Conservation (phyloP, 2,113 vertebrate genomes). For the Prochilodus magdalenae region DNA sequence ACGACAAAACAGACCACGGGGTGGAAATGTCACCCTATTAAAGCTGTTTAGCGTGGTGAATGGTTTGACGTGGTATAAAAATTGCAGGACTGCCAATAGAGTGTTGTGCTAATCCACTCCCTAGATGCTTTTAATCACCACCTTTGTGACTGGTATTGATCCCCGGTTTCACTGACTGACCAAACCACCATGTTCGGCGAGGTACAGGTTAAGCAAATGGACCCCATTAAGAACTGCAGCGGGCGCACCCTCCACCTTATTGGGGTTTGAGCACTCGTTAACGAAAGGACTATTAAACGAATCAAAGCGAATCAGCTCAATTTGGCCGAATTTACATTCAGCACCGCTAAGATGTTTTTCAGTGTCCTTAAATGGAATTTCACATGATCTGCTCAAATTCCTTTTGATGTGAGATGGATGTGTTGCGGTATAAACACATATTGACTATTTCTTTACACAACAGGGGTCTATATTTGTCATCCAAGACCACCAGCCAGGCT, state of each 20-base stretch:
- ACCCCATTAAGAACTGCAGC: not conserved
- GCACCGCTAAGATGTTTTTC: too few relatives aligned
- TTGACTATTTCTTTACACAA: too few relatives aligned
- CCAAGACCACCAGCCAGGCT: too few relatives aligned
- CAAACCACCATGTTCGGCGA: not conserved
- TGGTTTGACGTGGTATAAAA: slow-evolving; percentile 31
- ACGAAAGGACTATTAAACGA: too few relatives aligned
- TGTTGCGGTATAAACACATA: too few relatives aligned
- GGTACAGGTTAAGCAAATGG: not conserved
- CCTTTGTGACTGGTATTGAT: not conserved
- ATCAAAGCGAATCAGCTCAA: too few relatives aligned
- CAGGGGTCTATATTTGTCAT: too few relatives aligned
- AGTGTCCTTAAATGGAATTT: too few relatives aligned
- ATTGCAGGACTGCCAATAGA: slow-evolving; percentile 40
- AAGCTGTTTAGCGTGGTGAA: slow-evolving; percentile 6
- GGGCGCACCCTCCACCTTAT: not conserved
- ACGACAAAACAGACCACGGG: not conserved
- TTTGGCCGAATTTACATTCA: too few relatives aligned
- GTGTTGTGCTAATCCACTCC: slow-evolving; percentile 47
- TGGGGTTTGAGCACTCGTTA: not conserved
- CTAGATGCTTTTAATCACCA: slow-evolving; percentile 53
- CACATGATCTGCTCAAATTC: too few relatives aligned
- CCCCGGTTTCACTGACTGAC: not conserved
- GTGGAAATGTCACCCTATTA: not conserved
- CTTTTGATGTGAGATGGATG: too few relatives aligned